Evolutionary conservation across 2,797 vertebrate genomes (phyloP), one percentile per base, ranked within the genome.

Genomic region (Sebastes variabilis): DNA sequence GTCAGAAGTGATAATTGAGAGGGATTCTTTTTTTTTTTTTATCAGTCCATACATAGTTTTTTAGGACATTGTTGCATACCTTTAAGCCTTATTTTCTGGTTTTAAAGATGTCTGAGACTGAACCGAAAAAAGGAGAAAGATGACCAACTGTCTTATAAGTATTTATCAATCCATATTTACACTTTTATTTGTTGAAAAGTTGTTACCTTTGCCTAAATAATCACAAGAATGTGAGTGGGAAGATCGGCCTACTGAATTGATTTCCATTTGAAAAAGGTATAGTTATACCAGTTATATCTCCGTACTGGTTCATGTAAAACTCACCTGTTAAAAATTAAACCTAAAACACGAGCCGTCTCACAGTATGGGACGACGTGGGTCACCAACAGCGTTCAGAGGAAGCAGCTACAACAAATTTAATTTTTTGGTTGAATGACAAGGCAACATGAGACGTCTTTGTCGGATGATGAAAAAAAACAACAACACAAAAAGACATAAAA

Each of bases 361-460:
- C 49, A 74, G 36, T 59, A 64, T 24, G 2, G 14, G 25, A 66
- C 32, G 30, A 81, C n/a, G 59, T 46, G 32, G 7, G 9, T 22
- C 29, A 49, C 42, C 52, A 42, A 55, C 76, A 74, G 62, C 27
- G 8, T 66, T 68, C 54, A 36, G 27, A 66, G 36, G 78, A 82
- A 71, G 66, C 29, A 4, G 68, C 72, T 81, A 85, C 55, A 58
- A 59, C 20, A 83, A 82, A 64, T 59, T 49, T 42, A 62, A 8
- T 66, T 61, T 79, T 82, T 85, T 79, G 72, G 69, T 68, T 79
- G 69, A 87, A 72, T 56, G 71, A 83, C 30, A 72, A 87, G 83
- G 83, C 76, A 74, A 81, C 9, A 25, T 18, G 10, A 62, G 36
- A 67, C 27, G 46, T 55, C 68, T 75, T 42, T 38, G 55, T 77